Conservation (phyloP, 2,888 invertebrate genomes). For the Hydrotaea diabolus region DNA sequence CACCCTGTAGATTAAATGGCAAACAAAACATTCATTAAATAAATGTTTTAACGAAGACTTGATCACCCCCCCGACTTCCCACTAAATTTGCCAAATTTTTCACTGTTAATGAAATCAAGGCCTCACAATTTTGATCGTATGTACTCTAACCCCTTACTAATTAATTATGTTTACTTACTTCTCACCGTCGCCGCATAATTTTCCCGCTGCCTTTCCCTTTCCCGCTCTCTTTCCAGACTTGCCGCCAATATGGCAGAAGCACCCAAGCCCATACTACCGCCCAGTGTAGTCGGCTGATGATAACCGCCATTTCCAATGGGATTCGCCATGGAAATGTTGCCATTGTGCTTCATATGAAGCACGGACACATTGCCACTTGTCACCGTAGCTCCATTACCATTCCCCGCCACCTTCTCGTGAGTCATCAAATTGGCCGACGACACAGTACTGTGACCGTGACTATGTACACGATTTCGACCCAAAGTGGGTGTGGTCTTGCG, state of each 20-base stretch:
- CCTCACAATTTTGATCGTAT: no score
- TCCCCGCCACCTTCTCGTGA: slow-evolving; percentile 77
- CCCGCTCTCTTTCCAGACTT: slow-evolving; percentile 80
- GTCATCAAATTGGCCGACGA: slow-evolving; percentile 80
- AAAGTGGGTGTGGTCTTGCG: slow-evolving; percentile 74
- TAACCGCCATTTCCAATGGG: slow-evolving; percentile 75
- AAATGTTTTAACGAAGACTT: no score
- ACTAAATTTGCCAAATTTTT: no score
- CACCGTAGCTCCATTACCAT: slow-evolving; percentile 74
- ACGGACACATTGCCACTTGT: slow-evolving; percentile 76
- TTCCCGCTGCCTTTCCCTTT: slow-evolving; percentile 79
- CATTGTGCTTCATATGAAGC: slow-evolving; percentile 76
- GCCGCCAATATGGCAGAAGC: slow-evolving; percentile 84
- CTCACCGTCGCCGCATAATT: slow-evolving; percentile 83
- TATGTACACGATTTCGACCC: slow-evolving; percentile 79
- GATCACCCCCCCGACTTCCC: no score
- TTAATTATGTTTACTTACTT: slow-evolving; percentile 80
- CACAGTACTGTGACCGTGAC: slow-evolving; percentile 78
- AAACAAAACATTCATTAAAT: no score
- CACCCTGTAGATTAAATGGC: no score
- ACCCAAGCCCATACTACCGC: slow-evolving; percentile 83
- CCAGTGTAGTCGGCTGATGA: slow-evolving; percentile 78
- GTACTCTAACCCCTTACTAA: no score
- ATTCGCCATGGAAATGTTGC: slow-evolving; percentile 77
- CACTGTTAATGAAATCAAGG: no score